Evolutionary conservation across 2,797 vertebrate genomes (phyloP).

Genomic region (Coilia nasus): DNA sequence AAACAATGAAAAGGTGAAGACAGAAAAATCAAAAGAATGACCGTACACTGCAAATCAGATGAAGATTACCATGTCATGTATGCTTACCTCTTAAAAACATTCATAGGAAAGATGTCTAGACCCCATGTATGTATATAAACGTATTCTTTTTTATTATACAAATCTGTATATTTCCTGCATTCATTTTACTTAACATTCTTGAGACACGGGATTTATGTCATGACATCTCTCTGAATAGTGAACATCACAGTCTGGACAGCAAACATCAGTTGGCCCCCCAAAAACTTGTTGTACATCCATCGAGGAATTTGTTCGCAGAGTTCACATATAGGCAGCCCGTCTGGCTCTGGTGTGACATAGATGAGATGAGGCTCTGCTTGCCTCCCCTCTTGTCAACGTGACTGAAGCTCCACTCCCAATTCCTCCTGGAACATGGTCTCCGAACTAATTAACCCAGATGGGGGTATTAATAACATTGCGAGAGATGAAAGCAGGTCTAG

Average conservation of each 20-base stretch:
- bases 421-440: constrained; percentile 70
- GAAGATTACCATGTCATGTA: no score
- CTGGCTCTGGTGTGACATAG: constrained; percentile 40
- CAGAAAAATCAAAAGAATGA: not conserved
- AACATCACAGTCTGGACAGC: not conserved
- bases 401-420: constrained; percentile 65
- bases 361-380: constrained; percentile 35
- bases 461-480: constrained; percentile 74
- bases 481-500: constrained; percentile 73
- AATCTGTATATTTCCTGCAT: not conserved
- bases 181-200: not conserved
- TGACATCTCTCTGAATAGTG: not conserved
- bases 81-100: not conserved
- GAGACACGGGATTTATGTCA: not conserved
- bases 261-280: not conserved
- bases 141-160: not conserved
- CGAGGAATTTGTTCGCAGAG: not conserved
- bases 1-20: not conserved
- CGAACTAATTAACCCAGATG: constrained; percentile 83
- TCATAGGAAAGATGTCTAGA: not conserved
- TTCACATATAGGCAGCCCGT: constrained; percentile 43
- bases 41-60: not conserved
- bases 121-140: not conserved
- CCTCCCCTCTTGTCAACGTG: constrained; percentile 47
- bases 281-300: not conserved